Evolutionary conservation across 37 sponge, comb jelly and placozoan species (phyloP), one percentile per base, ranked within the genome.

Genomic region (Ephydatia muelleri): DNA sequence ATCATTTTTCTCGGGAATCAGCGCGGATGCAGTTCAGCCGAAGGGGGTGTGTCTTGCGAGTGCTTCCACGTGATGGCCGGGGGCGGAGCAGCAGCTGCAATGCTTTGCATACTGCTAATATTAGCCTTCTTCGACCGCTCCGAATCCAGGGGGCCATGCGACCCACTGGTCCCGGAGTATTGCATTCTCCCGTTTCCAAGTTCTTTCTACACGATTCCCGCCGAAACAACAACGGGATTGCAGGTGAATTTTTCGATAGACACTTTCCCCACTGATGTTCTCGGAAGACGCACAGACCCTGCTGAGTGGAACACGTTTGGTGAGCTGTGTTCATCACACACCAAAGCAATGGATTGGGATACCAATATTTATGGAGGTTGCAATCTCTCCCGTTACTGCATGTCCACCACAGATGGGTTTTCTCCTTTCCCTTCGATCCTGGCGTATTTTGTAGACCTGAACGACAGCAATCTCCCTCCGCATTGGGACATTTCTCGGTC

Each of bases 141-240:
- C 47, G 33, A 65, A 67, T 67, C 43, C 30, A 67, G 70, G 28
- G 81, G 89, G 0, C 84, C 91, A 11, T 94, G 94, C 43, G 94
- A 94, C 68, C 83, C 91, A 0, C 85, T 94, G 36, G 86, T 85
- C 9, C 94, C 94, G 1, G 90, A 88, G 68, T 90, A 94, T 75
- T 94, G 94, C 73, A 47, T 49, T 26, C 85, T 94, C 0, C 94
- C 94, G 2, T 90, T 87, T 28, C 94, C 94, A 36, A 94, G 82
- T 68, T 90, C 94, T 30, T 94, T 73, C 82, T 94, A 78, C 70
- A 76, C 89, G 48, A 34, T 33, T 27, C 79, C 67, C 34, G 74
- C 47, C 32, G 38, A 22, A 3, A 82, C 91, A 0, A 2, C 72
- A 0, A 94, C 94, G 13, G 94, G 94, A 25, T 28, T 85, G 32